A percentile compares a stretch with the other conserved stretches of the same genome.
phyloP scores from a whole-genome alignment of 2,888 invertebrate genomes.

The Rhimphoctona megacephalus region DNA sequence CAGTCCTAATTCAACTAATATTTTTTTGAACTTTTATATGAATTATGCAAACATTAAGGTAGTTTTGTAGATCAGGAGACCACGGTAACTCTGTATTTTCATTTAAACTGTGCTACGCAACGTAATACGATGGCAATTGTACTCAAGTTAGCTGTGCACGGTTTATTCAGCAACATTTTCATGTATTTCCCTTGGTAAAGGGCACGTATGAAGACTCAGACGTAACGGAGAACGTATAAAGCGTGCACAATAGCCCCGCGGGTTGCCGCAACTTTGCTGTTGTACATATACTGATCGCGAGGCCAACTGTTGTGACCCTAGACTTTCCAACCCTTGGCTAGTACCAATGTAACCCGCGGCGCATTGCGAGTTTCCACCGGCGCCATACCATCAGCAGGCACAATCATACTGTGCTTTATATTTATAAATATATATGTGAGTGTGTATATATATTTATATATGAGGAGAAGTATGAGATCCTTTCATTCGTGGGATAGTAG shows the following conservation, averaged over 20 bases:
- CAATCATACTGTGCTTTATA: constrained; percentile 23
- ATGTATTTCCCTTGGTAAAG: constrained; percentile 71
- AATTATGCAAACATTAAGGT: neutral
- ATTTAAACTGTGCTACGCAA: constrained; percentile 72
- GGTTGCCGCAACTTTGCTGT: constrained; percentile 78
- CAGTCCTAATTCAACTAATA: neutral
- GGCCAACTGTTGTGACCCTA: constrained; percentile 75
- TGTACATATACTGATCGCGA: constrained; percentile 75
- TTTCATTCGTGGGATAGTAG: constrained; percentile 21
- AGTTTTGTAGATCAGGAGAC: neutral
- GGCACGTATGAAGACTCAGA: constrained; percentile 66
- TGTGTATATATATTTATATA: neutral
- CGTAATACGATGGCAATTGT: constrained; percentile 82
- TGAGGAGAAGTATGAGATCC: neutral
- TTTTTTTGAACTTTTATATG: neutral
- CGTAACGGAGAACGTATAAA: constrained; percentile 74
- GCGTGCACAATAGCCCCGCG: constrained; percentile 74
- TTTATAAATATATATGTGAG: neutral
- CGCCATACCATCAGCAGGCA: constrained; percentile 26
- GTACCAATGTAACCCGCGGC: constrained; percentile 59
- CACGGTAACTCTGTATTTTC: neutral
- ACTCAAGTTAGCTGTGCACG: constrained; percentile 78
- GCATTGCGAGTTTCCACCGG: constrained; percentile 45
- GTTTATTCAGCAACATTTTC: constrained; percentile 82
- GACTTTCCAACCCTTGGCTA: constrained; percentile 55